Conservation (phyloP, 2,888 invertebrate genomes). For the Yponomeuta malinellus region DNA sequence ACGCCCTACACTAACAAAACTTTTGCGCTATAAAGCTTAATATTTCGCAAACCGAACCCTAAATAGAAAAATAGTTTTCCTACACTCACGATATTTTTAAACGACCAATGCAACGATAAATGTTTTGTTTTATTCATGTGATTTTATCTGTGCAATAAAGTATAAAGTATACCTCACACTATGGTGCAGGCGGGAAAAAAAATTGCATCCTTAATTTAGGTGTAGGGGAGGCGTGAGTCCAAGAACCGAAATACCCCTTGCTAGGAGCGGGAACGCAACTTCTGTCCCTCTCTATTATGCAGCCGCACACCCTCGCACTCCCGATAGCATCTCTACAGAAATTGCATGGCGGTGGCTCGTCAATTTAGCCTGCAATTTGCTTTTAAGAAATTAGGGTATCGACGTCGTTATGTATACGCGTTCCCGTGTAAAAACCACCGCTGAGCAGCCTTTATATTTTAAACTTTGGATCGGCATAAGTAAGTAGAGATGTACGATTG, state of each 20-base stretch:
- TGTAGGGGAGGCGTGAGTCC: no score
- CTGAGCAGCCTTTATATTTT: neutral
- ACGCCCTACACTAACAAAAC: no score
- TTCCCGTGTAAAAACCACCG: neutral
- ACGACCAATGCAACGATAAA: no score
- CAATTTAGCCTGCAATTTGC: slow-evolving; percentile 46
- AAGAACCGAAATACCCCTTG: slow-evolving; percentile 13
- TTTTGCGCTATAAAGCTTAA: no score
- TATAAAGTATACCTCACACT: no score
- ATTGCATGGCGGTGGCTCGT: slow-evolving; percentile 39
- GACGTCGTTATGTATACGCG: slow-evolving; percentile 15
- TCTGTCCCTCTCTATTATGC: slow-evolving; percentile 12
- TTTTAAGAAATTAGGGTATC: slow-evolving; percentile 35
- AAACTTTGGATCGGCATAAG: neutral
- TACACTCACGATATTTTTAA: no score
- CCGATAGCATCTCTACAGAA: slow-evolving; percentile 30
- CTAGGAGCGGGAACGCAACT: neutral
- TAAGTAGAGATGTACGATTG: neutral
- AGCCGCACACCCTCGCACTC: slow-evolving; percentile 19
- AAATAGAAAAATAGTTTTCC: no score
- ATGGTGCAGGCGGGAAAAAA: no score
- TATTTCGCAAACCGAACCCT: no score
- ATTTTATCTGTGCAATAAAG: no score
- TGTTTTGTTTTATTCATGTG: no score
- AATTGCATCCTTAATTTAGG: no score